A percentile compares a stretch with the other conserved stretches of the same genome.
phyloP scores from a whole-genome alignment of 2,797 vertebrate species.

The Crenuchus spilurus region DNA sequence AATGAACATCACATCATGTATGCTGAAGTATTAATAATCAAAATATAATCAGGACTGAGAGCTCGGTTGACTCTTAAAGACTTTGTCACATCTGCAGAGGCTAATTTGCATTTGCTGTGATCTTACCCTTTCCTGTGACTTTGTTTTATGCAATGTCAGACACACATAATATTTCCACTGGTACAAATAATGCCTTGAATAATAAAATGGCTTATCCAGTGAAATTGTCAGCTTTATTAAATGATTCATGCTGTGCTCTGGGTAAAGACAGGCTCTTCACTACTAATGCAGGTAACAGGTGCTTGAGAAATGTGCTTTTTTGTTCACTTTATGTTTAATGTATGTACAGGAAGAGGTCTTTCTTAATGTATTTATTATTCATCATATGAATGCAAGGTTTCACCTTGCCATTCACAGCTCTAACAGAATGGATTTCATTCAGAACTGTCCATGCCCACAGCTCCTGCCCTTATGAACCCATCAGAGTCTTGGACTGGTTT shows the following conservation, averaged over 20 bases:
- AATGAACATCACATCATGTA: no score
- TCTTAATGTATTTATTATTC: slow-evolving; percentile 61
- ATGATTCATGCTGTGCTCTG: slow-evolving; percentile 68
- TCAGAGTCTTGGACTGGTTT: no score
- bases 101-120: background rate
- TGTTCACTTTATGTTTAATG: slow-evolving; percentile 61
- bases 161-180: slow-evolving; percentile 45
- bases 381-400: slow-evolving; percentile 45
- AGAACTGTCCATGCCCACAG: no score
- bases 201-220: slow-evolving; percentile 65
- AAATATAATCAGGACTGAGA: background rate
- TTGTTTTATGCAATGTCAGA: slow-evolving; percentile 42
- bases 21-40: background rate
- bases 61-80: background rate
- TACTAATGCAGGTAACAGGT: slow-evolving; percentile 59
- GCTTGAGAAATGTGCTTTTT: slow-evolving; percentile 38
- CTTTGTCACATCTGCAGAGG: background rate
- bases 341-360: slow-evolving; percentile 60
- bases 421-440: slow-evolving; percentile 45
- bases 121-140: slow-evolving; percentile 1
- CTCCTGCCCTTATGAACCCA: no score
- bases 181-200: slow-evolving; percentile 58
- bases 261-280: slow-evolving; percentile 62
- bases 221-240: slow-evolving; percentile 64
- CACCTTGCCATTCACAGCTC: slow-evolving; percentile 64